These are phyloP conservation scores for Tenrec ecaudatus DNA, from an alignment of 2,113 vertebrate species.

Conservation along the genomic window DNA sequence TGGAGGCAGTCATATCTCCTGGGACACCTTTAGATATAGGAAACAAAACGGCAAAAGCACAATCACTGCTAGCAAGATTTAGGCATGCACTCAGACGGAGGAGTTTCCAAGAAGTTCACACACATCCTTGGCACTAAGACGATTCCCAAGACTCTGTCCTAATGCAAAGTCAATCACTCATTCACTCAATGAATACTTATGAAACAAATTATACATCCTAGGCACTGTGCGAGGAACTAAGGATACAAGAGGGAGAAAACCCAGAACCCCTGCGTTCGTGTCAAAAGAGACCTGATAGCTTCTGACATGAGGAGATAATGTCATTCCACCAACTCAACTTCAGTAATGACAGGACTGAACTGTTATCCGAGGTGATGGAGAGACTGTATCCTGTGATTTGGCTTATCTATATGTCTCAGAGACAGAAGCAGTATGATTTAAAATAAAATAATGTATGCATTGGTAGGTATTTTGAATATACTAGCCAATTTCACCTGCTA, in stretches of 20 bases:
- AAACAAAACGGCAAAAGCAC: neutral
- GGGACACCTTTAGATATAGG: neutral
- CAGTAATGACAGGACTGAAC: neutral
- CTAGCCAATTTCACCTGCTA: neutral
- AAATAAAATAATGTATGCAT: slow-evolving; percentile 25
- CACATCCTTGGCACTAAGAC: slow-evolving; percentile 12
- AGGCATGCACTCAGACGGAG: neutral
- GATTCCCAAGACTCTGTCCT: neutral
- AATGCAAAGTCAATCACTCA: slow-evolving; percentile 21
- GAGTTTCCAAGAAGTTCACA: slow-evolving; percentile 23
- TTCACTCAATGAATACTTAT: slow-evolving; percentile 31
- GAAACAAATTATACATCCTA: neutral
- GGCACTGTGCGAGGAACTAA: slow-evolving; percentile 57
- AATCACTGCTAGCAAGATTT: slow-evolving; percentile 20
- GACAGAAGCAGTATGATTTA: neutral
- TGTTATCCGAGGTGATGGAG: neutral
- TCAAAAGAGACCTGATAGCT: slow-evolving; percentile 22
- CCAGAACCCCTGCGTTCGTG: neutral
- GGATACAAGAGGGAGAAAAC: slow-evolving; percentile 17
- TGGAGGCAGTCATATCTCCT: neutral
- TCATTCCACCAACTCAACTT: slow-evolving; percentile 32
- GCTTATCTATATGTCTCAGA: slow-evolving; percentile 14
- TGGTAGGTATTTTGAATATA: neutral
- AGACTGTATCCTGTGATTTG: neutral
- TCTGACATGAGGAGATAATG: slow-evolving; percentile 14